Percentiles rank a stretch among this genome's conserved stretches.
These are phyloP conservation scores for Hafferia zeledoni DNA, from an alignment of 2,797 vertebrate species.

Conservation along the genomic window DNA sequence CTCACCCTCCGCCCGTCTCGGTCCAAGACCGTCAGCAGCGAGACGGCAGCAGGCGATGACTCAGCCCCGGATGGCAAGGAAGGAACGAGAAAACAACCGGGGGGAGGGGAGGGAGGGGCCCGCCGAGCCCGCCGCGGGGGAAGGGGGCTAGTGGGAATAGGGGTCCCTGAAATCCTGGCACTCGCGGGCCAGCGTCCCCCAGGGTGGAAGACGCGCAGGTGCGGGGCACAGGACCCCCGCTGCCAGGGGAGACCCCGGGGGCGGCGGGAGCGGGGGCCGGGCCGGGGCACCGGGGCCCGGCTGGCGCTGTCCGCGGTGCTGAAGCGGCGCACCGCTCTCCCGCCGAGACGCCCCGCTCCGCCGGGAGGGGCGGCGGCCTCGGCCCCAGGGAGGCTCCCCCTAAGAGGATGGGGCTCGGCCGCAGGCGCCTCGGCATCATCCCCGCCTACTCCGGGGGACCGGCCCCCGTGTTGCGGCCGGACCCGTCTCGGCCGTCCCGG, in stretches of 20 bases:
- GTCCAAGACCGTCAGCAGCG: constrained; percentile 55
- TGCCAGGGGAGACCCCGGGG: background rate
- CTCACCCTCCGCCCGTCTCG: background rate
- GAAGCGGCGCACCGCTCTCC: background rate
- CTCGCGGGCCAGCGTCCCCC: background rate
- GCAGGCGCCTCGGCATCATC: background rate
- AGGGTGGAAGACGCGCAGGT: background rate
- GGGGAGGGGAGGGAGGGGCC: constrained; percentile 63
- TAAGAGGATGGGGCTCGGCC: background rate
- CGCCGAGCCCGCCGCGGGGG: background rate
- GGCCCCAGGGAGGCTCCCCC: background rate
- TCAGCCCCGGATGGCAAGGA: constrained; percentile 66
- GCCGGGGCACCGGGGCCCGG: background rate
- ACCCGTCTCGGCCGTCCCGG: background rate
- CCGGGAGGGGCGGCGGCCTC: background rate
- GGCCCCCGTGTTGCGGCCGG: background rate
- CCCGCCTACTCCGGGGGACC: background rate
- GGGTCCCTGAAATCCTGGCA: background rate
- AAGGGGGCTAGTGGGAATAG: background rate
- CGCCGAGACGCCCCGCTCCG: background rate
- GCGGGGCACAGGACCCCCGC: background rate
- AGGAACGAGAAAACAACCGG: constrained; percentile 64
- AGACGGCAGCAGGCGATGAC: constrained; percentile 66
- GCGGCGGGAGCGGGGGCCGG: background rate
- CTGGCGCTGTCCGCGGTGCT: constrained; percentile 45